A percentile compares a stretch with the other conserved stretches of the same genome.
phyloP scores from a whole-genome alignment of 2,888 invertebrate genomes.

The Agonum fuliginosum region DNA sequence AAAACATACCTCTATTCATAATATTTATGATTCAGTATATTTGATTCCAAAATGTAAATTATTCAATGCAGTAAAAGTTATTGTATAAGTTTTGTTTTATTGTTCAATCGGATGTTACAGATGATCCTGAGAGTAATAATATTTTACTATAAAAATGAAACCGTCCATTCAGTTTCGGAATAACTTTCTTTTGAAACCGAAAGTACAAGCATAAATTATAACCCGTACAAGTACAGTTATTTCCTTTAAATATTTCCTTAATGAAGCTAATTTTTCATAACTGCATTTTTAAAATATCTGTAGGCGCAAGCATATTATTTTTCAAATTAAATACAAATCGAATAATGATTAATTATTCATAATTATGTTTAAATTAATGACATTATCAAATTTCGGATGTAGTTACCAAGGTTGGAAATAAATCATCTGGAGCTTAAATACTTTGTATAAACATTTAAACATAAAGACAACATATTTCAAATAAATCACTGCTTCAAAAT shows the following conservation, averaged over 20 bases:
- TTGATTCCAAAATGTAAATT: too few relatives aligned
- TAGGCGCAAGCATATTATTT: too few relatives aligned
- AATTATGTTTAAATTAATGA: neutral
- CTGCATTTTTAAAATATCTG: too few relatives aligned
- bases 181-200: neutral
- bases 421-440: neutral
- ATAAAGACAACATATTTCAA: neutral
- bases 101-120: too few relatives aligned
- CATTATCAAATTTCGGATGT: neutral
- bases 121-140: neutral
- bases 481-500: neutral
- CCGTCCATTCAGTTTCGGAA: neutral
- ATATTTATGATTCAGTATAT: too few relatives aligned
- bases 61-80: too few relatives aligned
- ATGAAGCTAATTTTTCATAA: neutral
- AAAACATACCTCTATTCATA: too few relatives aligned
- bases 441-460: too few relatives aligned
- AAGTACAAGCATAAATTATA: neutral
- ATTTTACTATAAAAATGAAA: neutral
- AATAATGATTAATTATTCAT: neutral
- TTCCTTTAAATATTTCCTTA: neutral
- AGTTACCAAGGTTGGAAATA: neutral
- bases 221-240: neutral
- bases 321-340: neutral
- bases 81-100: too few relatives aligned